Evolutionary conservation across 2,888 invertebrate species (phyloP), one percentile per base, ranked within the genome.

Genomic region (Yponomeuta cagnagella): DNA sequence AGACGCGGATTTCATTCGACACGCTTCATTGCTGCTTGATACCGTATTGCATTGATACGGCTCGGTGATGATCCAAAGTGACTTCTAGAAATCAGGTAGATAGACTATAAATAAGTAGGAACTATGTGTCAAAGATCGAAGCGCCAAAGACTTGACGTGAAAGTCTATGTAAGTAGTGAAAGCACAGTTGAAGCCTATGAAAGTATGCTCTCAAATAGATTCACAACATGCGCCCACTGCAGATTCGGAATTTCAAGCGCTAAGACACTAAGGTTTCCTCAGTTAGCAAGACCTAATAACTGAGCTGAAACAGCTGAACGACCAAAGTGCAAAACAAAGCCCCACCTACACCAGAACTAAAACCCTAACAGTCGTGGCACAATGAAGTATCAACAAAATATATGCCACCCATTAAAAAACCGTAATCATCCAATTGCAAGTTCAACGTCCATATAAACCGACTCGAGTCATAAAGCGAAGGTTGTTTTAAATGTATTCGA

Each of bases 341-440:
- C 37, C 33, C 68, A 67, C 72, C 71, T 67, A 70, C 58, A n/a
- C 15, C 6, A 58, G n/a, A n/a, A 37, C 12, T 63, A 69, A 70
- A 70, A 15, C 37, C 12, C 23, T 43, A 68, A 68, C n/a, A 63
- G 63, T 33, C 48, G 48, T 52, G 52, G 48, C 48, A 70, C 82
- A 86, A 82, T 85, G 82, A 82, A 84, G 83, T 58, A 71, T 71
- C 65, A 69, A 71, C 63, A 84, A 81, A 87, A 86, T 84, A 85
- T 82, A 85, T 82, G 77, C 79, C 77, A 82, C 80, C 84, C 85
- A 89, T 89, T 88, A 87, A 89, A 87, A 89, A 87, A 82, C 83
- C 85, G 85, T 89, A 89, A 90, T 90, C 87, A 86, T 82, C 79
- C 84, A 84, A 87, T 88, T 85, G 80, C 83, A 81, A 86, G 91